These are phyloP conservation scores for Hemitrygon akajei DNA, from an alignment of 2,797 vertebrate genomes.

Conservation along the genomic window DNA sequence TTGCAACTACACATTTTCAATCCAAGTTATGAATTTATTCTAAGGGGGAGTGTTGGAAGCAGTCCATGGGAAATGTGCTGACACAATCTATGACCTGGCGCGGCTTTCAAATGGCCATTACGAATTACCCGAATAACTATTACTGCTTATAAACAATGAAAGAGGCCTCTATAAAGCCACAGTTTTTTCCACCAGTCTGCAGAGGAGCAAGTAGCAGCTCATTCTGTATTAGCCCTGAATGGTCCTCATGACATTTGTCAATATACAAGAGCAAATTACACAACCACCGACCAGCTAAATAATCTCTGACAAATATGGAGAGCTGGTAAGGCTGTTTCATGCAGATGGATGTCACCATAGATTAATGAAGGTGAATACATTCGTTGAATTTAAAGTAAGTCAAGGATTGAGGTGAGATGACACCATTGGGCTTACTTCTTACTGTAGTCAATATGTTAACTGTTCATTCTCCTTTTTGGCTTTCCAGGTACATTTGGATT, in stretches of 20 bases:
- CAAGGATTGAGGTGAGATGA: background rate
- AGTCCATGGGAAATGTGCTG: background rate
- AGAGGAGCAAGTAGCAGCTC: background rate
- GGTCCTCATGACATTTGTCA: background rate
- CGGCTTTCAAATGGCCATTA: background rate
- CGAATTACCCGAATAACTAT: background rate
- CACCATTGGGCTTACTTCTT: background rate
- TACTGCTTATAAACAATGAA: background rate
- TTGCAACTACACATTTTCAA: background rate
- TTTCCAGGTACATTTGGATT: conserved; percentile 23
- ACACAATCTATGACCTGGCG: background rate
- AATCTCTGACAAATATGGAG: background rate
- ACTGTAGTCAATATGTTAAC: background rate
- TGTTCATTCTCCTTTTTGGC: background rate
- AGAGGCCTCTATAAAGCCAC: background rate
- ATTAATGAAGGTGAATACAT: background rate
- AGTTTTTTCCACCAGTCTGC: background rate
- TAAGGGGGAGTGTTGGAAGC: no score
- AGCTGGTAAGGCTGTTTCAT: no score
- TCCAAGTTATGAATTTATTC: conserved; percentile 5
- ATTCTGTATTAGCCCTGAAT: background rate
- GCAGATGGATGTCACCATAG: background rate
- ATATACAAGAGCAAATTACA: background rate
- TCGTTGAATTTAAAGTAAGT: background rate
- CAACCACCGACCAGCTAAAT: background rate